These are phyloP conservation scores for Zoroaster sp. DNA, from an alignment of 53 echinoderm and acorn worm genomes.

Conservation along the genomic window DNA sequence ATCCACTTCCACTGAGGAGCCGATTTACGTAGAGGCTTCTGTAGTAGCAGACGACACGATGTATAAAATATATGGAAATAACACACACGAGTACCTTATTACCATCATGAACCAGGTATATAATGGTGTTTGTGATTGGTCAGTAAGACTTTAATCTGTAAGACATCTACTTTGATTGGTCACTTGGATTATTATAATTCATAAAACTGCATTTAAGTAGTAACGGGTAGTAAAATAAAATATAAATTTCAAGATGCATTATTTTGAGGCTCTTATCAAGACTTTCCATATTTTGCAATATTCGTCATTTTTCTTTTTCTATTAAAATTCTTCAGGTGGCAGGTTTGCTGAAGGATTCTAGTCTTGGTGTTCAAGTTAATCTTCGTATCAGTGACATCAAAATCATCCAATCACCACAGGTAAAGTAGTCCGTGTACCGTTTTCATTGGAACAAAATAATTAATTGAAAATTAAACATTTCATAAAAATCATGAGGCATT, in stretches of 20 bases:
- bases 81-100: constrained; percentile 71
- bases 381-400: constrained; percentile 64
- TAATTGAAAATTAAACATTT: no score
- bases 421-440: no score
- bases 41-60: constrained; percentile 80
- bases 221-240: no score
- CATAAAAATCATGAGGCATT: no score
- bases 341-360: constrained; percentile 65
- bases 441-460: no score
- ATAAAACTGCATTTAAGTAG: no score
- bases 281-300: no score
- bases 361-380: constrained; percentile 62
- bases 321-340: constrained; percentile 85
- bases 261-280: no score
- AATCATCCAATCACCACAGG: constrained; percentile 77
- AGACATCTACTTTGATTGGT: neutral
- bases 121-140: neutral
- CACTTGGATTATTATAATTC: no score
- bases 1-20: neutral
- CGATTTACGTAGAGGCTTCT: constrained; percentile 69
- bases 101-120: constrained; percentile 82
- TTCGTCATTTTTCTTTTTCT: no score
- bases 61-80: constrained; percentile 59
- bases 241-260: no score
- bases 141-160: neutral